Evolutionary conservation across 2,888 invertebrate species (phyloP), one percentile per base, ranked within the genome.

Genomic region (Drosophila subquinaria): DNA sequence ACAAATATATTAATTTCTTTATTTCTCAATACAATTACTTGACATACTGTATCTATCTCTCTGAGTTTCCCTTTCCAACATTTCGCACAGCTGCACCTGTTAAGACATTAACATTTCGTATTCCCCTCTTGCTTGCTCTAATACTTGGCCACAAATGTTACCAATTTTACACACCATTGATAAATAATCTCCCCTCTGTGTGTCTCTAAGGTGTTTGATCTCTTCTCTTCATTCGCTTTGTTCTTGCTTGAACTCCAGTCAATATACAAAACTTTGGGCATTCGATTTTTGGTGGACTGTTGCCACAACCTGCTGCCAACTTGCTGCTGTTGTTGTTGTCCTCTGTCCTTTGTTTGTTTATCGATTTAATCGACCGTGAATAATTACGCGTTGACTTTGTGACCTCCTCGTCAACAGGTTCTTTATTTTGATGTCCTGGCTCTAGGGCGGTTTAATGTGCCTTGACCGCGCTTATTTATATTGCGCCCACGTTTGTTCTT

Each of bases 361-460:
- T 79, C 67, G 73, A 81, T 73, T 81, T 74, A 90, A 87, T 89
- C 76, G 78, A 65, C 71, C 77, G 79, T 76, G 75, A 70, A 79
- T 80, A 80, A 85, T 82, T 74, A 45, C 50, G 57, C 65, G 42
- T 17, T 66, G 73, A 71, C 63, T 67, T 73, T 43, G 61, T 60
- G 68, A 66, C 65, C 65, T 61, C 53, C 53, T 69, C 27, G 27
- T 27, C 70, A 70, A 61, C 60, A 70, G 61, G 57, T 43, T 36
- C 40, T 15, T 50, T 51, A 69, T 69, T 74, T 74, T 56, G 55
- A 45, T 69, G 64, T 72, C 50, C 56, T 47, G 13, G 1, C 42
- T 42, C 15, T 33, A 8, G 45, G 35, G 56, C 56, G 35, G 45
- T 10, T 35, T 4, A 56, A 45, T 56, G 56, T 56, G 56, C 63